Conservation (phyloP, 2,797 vertebrate genomes). For the Lates japonicus region DNA sequence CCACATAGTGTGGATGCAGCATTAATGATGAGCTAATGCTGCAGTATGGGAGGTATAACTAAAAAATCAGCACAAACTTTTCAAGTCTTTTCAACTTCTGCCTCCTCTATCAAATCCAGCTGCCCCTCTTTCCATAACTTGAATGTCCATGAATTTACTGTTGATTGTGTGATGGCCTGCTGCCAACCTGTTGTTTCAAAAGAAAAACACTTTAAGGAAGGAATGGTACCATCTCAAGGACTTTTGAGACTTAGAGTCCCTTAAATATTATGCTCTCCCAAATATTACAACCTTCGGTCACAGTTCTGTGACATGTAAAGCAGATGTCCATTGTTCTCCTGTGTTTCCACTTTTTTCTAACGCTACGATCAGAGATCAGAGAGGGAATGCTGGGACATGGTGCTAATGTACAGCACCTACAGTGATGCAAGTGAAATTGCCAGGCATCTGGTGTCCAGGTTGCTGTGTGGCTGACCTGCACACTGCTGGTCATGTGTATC, state of each 20-base stretch:
- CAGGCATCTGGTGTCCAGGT: constrained; percentile 38
- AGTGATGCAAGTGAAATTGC: constrained; percentile 2
- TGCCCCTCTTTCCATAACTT: neutral
- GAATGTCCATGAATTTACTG: neutral
- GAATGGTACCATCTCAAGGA: neutral
- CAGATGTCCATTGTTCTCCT: neutral
- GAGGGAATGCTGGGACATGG: neutral
- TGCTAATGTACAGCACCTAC: neutral
- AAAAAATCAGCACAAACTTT: neutral
- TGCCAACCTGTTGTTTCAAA: neutral
- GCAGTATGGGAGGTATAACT: no score
- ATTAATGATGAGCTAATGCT: no score
- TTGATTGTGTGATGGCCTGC: neutral
- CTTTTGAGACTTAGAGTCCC: neutral
- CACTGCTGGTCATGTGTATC: constrained; percentile 33
- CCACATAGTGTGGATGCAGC: no score
- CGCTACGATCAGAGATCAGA: neutral
- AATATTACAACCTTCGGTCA: neutral
- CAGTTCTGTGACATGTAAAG: neutral
- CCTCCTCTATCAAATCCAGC: neutral
- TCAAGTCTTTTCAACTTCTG: neutral
- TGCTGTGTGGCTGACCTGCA: constrained; percentile 36
- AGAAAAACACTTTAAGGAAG: neutral
- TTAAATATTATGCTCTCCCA: neutral
- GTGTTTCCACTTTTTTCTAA: neutral